These are phyloP conservation scores for Masnerella sp. DNA, from an alignment of 2,888 invertebrate genomes.

Conservation along the genomic window DNA sequence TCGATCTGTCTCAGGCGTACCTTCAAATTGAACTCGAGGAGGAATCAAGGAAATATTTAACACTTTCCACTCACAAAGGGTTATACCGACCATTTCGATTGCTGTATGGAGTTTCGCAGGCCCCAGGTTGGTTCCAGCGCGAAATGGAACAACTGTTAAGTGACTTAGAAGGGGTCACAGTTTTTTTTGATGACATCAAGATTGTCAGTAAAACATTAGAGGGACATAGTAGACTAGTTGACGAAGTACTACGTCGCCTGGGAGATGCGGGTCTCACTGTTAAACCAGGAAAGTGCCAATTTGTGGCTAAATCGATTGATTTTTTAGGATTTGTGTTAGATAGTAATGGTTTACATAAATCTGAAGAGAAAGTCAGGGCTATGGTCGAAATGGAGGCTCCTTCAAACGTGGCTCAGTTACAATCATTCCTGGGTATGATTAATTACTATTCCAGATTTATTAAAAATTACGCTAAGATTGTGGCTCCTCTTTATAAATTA, in stretches of 20 bases:
- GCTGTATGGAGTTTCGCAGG: conserved; percentile 71
- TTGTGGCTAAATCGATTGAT: conserved; percentile 41
- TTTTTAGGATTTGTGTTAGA: conserved; percentile 9
- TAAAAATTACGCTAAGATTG: background rate
- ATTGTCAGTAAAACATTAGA: conserved; percentile 59
- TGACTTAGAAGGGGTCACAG: background rate
- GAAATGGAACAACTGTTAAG: conserved; percentile 1
- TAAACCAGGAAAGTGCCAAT: conserved; percentile 66
- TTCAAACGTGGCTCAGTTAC: background rate
- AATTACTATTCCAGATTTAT: conserved; percentile 35
- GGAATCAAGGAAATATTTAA: background rate
- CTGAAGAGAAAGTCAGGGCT: background rate
- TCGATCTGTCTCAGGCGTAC: conserved; percentile 70
- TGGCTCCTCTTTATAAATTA: conserved; percentile 12
- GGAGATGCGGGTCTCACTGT: conserved; percentile 64
- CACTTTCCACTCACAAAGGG: conserved; percentile 25
- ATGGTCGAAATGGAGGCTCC: conserved; percentile 10
- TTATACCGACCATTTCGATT: conserved; percentile 63
- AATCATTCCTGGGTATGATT: conserved; percentile 19
- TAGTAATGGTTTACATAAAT: conserved; percentile 1
- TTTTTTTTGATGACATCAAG: conserved; percentile 66
- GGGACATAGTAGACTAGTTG: conserved; percentile 63
- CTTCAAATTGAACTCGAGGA: conserved; percentile 65
- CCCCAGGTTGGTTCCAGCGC: conserved; percentile 62
- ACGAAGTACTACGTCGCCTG: conserved; percentile 63